Percentiles rank a stretch among this genome's conserved stretches.
These are phyloP conservation scores for Mustela nigripes DNA, from an alignment of 2,113 vertebrate species.

Conservation along the genomic window DNA sequence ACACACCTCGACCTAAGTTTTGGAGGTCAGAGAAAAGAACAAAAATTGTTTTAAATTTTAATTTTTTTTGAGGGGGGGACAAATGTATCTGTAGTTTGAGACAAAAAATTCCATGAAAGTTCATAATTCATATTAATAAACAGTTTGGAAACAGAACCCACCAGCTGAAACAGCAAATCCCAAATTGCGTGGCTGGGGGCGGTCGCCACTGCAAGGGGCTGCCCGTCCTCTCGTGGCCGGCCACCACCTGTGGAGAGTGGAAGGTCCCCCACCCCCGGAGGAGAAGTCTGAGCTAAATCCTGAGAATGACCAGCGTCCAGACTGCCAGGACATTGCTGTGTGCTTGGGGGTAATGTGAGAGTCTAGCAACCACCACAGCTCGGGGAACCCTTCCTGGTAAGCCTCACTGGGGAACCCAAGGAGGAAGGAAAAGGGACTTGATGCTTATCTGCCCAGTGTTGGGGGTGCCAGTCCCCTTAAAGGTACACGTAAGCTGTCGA, in stretches of 20 bases:
- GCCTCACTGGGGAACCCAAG: neutral
- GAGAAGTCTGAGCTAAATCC: neutral
- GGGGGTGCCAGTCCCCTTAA: neutral
- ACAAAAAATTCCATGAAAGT: neutral
- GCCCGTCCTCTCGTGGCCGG: neutral
- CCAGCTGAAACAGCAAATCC: neutral
- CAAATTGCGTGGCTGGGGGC: neutral
- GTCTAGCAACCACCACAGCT: neutral
- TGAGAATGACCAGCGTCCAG: neutral
- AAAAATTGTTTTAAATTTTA: neutral
- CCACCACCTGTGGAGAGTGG: accelerated
- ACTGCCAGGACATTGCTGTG: too few relatives aligned
- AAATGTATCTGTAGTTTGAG: neutral
- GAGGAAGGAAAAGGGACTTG: neutral
- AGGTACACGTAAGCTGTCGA: neutral
- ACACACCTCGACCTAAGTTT: neutral
- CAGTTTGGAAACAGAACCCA: neutral
- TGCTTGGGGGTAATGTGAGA: accelerated
- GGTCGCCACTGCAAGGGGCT: neutral
- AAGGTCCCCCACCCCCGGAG: accelerated
- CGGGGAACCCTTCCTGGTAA: neutral
- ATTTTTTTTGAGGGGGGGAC: accelerated
- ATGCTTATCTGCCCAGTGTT: neutral
- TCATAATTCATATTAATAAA: neutral
- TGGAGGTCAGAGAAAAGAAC: neutral